Evolutionary conservation across 2,888 invertebrate genomes (phyloP).

Genomic region (Cheilosia scutellata): DNA sequence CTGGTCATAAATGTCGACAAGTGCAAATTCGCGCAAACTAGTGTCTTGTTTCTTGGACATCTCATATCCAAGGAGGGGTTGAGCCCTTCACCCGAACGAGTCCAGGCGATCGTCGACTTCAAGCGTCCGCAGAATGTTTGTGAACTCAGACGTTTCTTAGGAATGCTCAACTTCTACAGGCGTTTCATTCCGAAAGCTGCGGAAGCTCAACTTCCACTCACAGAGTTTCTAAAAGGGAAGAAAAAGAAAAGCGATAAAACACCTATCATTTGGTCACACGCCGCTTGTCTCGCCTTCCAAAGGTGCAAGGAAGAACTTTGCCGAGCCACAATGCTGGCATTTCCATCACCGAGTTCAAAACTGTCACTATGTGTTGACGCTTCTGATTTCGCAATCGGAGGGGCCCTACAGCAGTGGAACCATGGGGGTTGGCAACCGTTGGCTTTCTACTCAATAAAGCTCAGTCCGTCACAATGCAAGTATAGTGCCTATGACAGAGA

Average conservation of each 20-base stretch:
- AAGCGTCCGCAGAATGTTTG: slow-evolving; percentile 44
- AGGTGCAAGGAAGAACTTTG: slow-evolving; percentile 38
- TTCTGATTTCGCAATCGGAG: slow-evolving; percentile 61
- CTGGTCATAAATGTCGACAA: slow-evolving; percentile 73
- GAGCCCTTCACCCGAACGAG: slow-evolving; percentile 53
- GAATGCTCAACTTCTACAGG: slow-evolving; percentile 72
- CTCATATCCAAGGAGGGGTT: slow-evolving; percentile 51
- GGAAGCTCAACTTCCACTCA: slow-evolving; percentile 7
- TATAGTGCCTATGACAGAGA: background rate
- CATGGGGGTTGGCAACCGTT: slow-evolving; percentile 30
- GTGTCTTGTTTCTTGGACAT: slow-evolving; percentile 53
- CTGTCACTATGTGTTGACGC: slow-evolving; percentile 55
- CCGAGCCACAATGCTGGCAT: slow-evolving; percentile 39
- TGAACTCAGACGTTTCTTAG: slow-evolving; percentile 65
- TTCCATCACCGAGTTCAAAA: slow-evolving; percentile 12
- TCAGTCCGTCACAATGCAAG: background rate
- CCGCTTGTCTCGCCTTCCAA: slow-evolving; percentile 27
- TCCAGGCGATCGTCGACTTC: slow-evolving; percentile 51
- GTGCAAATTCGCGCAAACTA: slow-evolving; percentile 28
- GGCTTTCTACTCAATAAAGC: background rate
- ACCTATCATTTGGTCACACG: slow-evolving; percentile 25
- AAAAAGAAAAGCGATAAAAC: slow-evolving; percentile 56
- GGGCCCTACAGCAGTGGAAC: slow-evolving; percentile 49
- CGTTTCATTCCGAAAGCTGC: slow-evolving; percentile 59
- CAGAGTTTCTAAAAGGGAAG: slow-evolving; percentile 15